A percentile compares a stretch with the other conserved stretches of the same genome.
Conservation (phyloP, 1,140 invertebrate genomes). For the Lutraria rhynchaena region DNA sequence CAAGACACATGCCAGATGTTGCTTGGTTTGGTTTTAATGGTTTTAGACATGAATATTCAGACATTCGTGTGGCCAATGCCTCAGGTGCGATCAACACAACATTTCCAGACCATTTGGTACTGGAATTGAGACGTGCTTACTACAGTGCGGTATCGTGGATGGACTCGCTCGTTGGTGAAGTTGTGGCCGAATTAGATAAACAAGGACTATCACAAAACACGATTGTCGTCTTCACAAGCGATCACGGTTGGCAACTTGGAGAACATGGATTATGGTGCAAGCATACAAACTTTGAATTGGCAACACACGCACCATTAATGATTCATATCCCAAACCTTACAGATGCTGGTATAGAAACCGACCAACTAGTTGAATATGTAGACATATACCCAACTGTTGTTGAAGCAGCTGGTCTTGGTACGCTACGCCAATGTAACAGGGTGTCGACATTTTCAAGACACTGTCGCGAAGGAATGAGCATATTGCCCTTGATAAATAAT, state of each 20-base stretch:
- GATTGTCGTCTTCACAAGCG: constrained; percentile 89
- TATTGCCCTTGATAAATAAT: background rate
- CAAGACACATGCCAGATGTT: constrained; percentile 58
- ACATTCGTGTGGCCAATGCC: constrained; percentile 30
- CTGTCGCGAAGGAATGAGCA: constrained; percentile 89
- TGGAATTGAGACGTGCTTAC: constrained; percentile 83
- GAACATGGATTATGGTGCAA: constrained; percentile 93
- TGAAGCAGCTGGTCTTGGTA: constrained; percentile 86
- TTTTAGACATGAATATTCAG: constrained; percentile 22
- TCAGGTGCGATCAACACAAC: constrained; percentile 40
- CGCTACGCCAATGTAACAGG: constrained; percentile 84
- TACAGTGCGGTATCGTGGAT: constrained; percentile 90
- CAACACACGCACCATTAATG: constrained; percentile 74
- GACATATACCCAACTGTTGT: constrained; percentile 93
- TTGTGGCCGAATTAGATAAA: constrained; percentile 86
- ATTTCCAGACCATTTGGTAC: constrained; percentile 18
- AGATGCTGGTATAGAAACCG: constrained; percentile 14
- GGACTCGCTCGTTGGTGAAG: constrained; percentile 89
- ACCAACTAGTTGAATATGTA: constrained; percentile 87
- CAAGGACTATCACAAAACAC: constrained; percentile 85
- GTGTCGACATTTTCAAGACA: constrained; percentile 71
- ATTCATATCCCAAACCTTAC: constrained; percentile 25
- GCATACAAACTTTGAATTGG: constrained; percentile 92
- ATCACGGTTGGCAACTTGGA: constrained; percentile 94
- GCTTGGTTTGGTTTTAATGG: constrained; percentile 55